Evolutionary conservation across 2,797 vertebrate species (phyloP).

Genomic region (Euphonia xanthogaster): DNA sequence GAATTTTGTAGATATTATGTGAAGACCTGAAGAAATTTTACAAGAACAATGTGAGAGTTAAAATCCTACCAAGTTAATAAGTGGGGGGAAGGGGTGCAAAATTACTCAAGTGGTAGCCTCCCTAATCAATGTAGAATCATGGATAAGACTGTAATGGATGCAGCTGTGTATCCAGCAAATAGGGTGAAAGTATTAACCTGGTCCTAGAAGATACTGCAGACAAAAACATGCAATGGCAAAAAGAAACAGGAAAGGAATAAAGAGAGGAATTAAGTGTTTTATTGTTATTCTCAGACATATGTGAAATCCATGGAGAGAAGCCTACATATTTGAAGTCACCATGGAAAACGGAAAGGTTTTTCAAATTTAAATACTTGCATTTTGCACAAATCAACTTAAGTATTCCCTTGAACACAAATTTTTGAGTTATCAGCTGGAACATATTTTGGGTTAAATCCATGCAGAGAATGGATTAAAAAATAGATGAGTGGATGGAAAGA

Average conservation of each 20-base stretch:
- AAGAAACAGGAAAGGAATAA: not conserved
- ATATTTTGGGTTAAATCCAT: not conserved
- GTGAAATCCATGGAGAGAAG: not conserved
- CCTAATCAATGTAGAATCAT: not conserved
- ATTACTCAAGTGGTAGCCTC: not conserved
- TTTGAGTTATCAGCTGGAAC: not conserved
- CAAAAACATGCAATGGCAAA: not conserved
- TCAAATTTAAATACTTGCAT: not conserved
- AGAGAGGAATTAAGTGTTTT: not conserved
- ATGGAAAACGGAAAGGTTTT: not conserved
- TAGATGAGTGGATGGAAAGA: not conserved
- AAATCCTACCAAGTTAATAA: not conserved
- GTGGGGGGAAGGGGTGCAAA: rapidly evolving
- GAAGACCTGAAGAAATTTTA: not conserved
- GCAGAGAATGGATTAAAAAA: not conserved
- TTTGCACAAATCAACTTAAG: not conserved
- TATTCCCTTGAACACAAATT: not conserved
- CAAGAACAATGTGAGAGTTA: not conserved
- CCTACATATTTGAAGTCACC: not conserved
- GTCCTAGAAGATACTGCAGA: not conserved
- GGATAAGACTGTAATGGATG: not conserved
- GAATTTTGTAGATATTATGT: not conserved
- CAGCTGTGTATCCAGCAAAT: not conserved
- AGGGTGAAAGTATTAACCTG: not conserved
- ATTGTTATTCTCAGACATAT: not conserved